phyloP scores from a whole-genome alignment of 1,140 invertebrate genomes.

The Carposina sasakii region DNA sequence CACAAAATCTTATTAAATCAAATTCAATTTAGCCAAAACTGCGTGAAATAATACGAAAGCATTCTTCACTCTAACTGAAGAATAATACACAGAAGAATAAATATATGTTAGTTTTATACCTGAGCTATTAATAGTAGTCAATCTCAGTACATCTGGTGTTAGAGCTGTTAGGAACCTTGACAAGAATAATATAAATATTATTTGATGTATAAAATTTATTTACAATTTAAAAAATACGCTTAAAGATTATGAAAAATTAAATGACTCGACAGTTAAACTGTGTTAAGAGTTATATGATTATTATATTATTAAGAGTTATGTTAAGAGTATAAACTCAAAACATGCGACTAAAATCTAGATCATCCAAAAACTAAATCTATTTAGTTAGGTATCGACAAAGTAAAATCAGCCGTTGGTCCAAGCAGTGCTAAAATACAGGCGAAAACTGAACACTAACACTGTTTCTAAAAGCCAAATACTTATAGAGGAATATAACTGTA shows the following conservation, averaged over 20 bases:
- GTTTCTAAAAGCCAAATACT: no score
- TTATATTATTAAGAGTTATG: no score
- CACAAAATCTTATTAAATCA: conserved; percentile 12
- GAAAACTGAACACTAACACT: conserved; percentile 34
- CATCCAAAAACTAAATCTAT: no score
- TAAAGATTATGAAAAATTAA: no score
- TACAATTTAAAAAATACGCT: no score
- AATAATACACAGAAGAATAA: conserved; percentile 27
- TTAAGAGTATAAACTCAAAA: no score
- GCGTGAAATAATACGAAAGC: conserved; percentile 52
- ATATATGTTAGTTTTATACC: conserved; percentile 58
- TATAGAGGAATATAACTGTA: no score
- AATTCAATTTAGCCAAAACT: conserved; percentile 24
- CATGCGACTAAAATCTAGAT: conserved; percentile 20
- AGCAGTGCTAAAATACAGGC: conserved; percentile 42
- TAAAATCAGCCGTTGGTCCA: conserved; percentile 64
- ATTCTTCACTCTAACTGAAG: conserved; percentile 57
- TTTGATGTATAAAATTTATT: no score
- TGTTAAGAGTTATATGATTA: conserved; percentile 19
- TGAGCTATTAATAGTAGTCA: conserved; percentile 72
- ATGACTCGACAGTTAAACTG: no score
- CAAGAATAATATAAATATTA: no score
- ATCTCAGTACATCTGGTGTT: conserved; percentile 70
- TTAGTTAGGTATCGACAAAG: no score
- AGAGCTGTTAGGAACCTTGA: conserved; percentile 72